These are phyloP conservation scores for Helleia helle DNA, from an alignment of 2,888 invertebrate species.

Conservation along the genomic window DNA sequence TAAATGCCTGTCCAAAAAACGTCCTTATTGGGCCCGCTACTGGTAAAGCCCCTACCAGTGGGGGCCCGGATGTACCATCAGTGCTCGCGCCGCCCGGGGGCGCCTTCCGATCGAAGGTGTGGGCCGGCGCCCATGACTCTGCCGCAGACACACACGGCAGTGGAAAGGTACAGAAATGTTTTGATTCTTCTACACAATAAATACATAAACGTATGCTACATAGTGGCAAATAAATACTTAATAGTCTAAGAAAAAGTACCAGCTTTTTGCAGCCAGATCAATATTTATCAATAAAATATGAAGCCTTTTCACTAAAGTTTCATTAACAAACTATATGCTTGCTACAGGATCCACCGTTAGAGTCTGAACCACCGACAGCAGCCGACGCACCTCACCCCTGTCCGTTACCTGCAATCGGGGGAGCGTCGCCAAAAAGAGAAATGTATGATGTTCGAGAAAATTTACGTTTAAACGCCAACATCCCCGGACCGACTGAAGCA, in stretches of 20 bases:
- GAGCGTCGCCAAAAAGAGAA: conserved; percentile 61
- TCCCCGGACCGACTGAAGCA: conserved; percentile 47
- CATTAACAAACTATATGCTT: not conserved
- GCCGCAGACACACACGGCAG: conserved; percentile 58
- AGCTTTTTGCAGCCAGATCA: too few species aligned
- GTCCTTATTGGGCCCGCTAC: conserved; percentile 98
- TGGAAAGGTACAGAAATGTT: conserved; percentile 67
- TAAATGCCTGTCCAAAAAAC: conserved; percentile 98
- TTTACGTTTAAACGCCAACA: conserved; percentile 46
- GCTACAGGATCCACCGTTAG: conserved; percentile 56
- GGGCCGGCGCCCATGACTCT: conserved; percentile 57
- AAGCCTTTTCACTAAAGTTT: too few species aligned
- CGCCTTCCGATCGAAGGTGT: conserved; percentile 68
- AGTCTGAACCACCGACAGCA: conserved; percentile 43
- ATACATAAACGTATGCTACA: too few species aligned
- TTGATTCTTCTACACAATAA: too few species aligned
- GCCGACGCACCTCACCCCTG: conserved; percentile 57
- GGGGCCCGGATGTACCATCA: conserved; percentile 66
- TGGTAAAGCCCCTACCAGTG: conserved; percentile 91
- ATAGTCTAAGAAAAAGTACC: too few species aligned
- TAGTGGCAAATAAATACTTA: too few species aligned
- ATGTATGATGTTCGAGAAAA: conserved; percentile 53
- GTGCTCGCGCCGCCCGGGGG: conserved; percentile 64
- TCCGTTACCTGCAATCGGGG: conserved; percentile 53
- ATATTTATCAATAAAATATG: too few species aligned